These are phyloP conservation scores for Limnephilus lunatus DNA, from an alignment of 2,888 invertebrate species.

Conservation along the genomic window DNA sequence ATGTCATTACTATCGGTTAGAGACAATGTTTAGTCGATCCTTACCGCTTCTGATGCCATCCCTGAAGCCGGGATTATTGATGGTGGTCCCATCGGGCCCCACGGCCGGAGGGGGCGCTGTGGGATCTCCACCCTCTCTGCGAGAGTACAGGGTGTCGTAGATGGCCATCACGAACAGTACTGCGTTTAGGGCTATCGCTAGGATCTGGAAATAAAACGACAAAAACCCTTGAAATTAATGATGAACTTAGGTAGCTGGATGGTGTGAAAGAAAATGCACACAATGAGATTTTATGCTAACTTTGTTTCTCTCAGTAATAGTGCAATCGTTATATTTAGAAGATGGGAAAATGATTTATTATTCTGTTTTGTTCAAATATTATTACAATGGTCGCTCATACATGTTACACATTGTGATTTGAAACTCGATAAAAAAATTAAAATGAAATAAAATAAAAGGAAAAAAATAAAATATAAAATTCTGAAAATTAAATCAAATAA, in stretches of 20 bases:
- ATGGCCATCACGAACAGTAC: slow-evolving; percentile 85
- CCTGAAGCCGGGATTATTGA: slow-evolving; percentile 91
- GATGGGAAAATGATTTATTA: too few species aligned
- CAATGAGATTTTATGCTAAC: too few species aligned
- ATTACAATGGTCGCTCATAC: too few species aligned
- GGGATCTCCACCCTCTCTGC: slow-evolving; percentile 88
- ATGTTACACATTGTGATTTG: too few species aligned
- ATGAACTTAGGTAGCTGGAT: not conserved
- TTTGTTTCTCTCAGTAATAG: too few species aligned
- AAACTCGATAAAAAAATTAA: too few species aligned
- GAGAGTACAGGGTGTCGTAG: slow-evolving; percentile 88
- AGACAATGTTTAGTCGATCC: not conserved
- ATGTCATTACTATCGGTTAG: not conserved
- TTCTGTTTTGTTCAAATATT: too few species aligned
- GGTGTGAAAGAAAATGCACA: too few species aligned
- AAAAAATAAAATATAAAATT: too few species aligned
- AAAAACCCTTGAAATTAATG: not conserved
- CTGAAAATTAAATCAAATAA: too few species aligned
- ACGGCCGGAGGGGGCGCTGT: slow-evolving; percentile 79
- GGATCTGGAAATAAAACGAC: slow-evolving; percentile 79
- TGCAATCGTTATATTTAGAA: too few species aligned
- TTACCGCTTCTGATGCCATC: slow-evolving; percentile 79
- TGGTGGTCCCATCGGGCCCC: slow-evolving; percentile 83
- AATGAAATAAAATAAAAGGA: too few species aligned
- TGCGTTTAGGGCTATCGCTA: slow-evolving; percentile 85